Evolutionary conservation across 2,797 vertebrate species (phyloP), one percentile per base, ranked within the genome.

Genomic region (Tenualosa ilisha): DNA sequence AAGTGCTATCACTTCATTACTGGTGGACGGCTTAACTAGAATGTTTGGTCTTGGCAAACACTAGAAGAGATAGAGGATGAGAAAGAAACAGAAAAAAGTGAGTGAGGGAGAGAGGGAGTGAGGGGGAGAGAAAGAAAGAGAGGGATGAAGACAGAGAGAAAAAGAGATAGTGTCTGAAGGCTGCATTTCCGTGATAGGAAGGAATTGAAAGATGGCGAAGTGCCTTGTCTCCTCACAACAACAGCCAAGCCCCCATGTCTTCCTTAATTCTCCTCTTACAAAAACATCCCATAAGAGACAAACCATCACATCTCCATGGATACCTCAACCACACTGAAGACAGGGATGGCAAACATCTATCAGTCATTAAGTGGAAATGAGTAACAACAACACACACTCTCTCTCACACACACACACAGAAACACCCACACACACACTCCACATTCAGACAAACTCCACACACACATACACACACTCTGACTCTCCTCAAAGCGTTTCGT

Each of bases 71-170:
- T 40, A 26, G 22, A 84, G 24, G n/a, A 24, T 8, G 56, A 63
- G 22, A 68, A 9, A 37, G 63, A 63, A 63, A 9, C 22, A 81
- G n/a, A 81, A 2, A 26, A 49, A 49, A 5, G 46, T 49, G 53
- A 56, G 68, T 26, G 37, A 20, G 53, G 5, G 15, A 20, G 15
- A 86, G 53, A 49, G 51, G n/a, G 75, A 26, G 75, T 53, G 54
- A 87, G 37, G 79, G 61, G 65, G 65, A 83, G 43, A 82, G 49
- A 54, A 65, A 83, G 22, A 56, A 37, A 56, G 26, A 68, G 26
- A 84, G 46, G 56, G 37, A 46, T 83, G 22, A 24, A 50, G 56
- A 20, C n/a, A 63, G 56, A 49, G 9, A 22, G 3, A n/a, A 31
- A 84, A 15, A 46, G 26, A 13, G 4, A 24, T 43, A 2, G 26